A percentile compares a stretch with the other conserved stretches of the same genome.
Evolutionary conservation across 2,888 invertebrate genomes (phyloP).

Genomic region (Tachina lurida): DNA sequence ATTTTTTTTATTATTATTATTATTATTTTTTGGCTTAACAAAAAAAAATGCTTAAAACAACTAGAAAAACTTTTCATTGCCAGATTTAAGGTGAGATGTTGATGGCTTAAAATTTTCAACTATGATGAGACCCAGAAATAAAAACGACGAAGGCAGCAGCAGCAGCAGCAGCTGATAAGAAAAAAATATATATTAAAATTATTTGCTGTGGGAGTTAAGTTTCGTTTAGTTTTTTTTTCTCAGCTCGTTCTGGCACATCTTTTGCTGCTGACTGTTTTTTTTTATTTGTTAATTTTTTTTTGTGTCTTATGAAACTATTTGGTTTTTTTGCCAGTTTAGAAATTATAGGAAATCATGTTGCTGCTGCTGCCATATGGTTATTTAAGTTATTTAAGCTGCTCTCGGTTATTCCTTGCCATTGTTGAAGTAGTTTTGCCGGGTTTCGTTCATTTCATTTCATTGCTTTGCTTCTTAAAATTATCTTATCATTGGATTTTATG

Average conservation of each 20-base stretch:
- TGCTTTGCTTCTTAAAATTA: conserved; percentile 50
- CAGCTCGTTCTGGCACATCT: conserved; percentile 43
- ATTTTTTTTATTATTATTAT: background rate
- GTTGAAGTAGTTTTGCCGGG: conserved; percentile 34
- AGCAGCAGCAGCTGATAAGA: no score
- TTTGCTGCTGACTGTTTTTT: conserved; percentile 24
- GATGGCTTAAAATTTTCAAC: conserved; percentile 42
- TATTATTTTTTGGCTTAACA: conserved; percentile 22
- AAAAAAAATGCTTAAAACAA: conserved; percentile 47
- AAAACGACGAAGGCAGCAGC: background rate
- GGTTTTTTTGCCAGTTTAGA: conserved; percentile 46
- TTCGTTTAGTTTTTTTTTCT: conserved; percentile 36
- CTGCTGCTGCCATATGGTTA: conserved; percentile 56
- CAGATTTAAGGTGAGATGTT: conserved; percentile 61
- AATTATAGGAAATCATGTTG: conserved; percentile 65
- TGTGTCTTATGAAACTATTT: background rate
- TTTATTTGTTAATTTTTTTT: background rate
- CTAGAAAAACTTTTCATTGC: conserved; percentile 29
- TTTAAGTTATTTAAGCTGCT: conserved; percentile 34
- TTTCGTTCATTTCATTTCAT: conserved; percentile 21
- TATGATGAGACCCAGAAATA: conserved; percentile 3
- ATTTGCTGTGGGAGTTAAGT: conserved; percentile 63
- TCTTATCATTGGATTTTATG: conserved; percentile 67
- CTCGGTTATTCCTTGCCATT: conserved; percentile 43
- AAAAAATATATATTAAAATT: conserved; percentile 33